A percentile compares a stretch with the other conserved stretches of the same genome.
phyloP scores from a whole-genome alignment of 2,113 vertebrate species.

The Bombycilla garrulus region DNA sequence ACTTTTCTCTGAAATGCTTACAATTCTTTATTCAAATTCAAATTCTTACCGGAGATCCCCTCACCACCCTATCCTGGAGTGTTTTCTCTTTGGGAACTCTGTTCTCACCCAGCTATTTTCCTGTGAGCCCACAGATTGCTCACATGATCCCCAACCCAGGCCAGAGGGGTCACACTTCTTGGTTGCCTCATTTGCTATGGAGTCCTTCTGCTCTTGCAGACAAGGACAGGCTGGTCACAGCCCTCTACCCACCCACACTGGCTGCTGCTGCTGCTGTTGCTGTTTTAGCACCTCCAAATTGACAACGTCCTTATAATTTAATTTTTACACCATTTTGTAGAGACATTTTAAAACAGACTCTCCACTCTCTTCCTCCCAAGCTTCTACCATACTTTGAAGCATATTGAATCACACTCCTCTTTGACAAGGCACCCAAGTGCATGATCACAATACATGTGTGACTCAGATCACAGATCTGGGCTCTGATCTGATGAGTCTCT shows the following conservation, averaged over 20 bases:
- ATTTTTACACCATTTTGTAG: neutral
- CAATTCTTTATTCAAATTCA: neutral
- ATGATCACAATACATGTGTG: neutral
- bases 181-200: rapidly evolving
- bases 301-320: neutral
- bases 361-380: neutral
- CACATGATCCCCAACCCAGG: neutral
- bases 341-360: neutral
- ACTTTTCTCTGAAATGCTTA: neutral
- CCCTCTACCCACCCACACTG: neutral
- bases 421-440: slow-evolving; percentile 31
- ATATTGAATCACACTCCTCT: slow-evolving; percentile 9
- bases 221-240: neutral
- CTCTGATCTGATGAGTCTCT: slow-evolving; percentile 3
- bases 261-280: neutral
- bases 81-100: neutral
- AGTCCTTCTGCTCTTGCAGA: neutral
- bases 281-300: neutral
- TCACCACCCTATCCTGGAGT: rapidly evolving
- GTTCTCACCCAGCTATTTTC: neutral
- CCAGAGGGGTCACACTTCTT: neutral
- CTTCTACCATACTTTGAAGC: neutral
- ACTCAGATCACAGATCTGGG: slow-evolving; percentile 26
- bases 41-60: neutral
- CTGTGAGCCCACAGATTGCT: rapidly evolving